Conservation (phyloP, 2,113 vertebrate genomes). For the Peucedramus taeniatus region DNA sequence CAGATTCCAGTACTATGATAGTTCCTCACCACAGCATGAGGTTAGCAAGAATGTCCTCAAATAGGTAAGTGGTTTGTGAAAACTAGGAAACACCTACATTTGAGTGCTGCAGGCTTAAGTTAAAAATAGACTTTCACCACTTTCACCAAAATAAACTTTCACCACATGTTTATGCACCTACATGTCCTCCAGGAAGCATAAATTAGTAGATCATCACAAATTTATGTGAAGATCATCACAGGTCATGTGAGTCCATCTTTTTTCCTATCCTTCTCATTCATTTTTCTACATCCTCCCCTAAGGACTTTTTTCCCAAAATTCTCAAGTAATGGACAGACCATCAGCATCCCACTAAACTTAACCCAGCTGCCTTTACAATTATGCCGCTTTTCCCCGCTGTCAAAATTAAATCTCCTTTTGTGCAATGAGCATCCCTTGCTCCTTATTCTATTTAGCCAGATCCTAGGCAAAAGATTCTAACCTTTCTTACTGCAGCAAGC, state of each 20-base stretch:
- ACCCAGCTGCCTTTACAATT: background rate
- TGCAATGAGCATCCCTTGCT: background rate
- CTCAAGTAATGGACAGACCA: background rate
- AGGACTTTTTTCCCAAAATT: background rate
- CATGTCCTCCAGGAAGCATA: background rate
- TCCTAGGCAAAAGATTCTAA: background rate
- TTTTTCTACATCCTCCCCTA: background rate
- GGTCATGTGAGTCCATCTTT: background rate
- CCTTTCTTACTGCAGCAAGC: background rate
- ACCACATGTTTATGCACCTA: background rate
- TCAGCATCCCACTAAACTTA: background rate
- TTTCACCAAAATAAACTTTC: background rate
- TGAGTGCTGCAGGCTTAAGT: background rate
- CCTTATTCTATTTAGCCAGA: background rate
- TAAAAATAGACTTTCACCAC: too few relatives aligned
- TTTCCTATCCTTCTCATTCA: background rate
- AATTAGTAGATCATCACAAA: fast-evolving
- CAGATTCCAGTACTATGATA: background rate
- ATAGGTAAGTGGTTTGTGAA: background rate
- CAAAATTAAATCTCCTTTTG: background rate
- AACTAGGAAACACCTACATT: background rate
- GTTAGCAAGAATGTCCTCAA: background rate
- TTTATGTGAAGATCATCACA: background rate
- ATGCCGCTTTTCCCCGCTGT: background rate
- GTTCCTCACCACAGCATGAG: background rate